Percentiles rank a stretch among this genome's conserved stretches.
Conservation (phyloP, 2,797 vertebrate species). For the Melanotaenia boesemani region DNA sequence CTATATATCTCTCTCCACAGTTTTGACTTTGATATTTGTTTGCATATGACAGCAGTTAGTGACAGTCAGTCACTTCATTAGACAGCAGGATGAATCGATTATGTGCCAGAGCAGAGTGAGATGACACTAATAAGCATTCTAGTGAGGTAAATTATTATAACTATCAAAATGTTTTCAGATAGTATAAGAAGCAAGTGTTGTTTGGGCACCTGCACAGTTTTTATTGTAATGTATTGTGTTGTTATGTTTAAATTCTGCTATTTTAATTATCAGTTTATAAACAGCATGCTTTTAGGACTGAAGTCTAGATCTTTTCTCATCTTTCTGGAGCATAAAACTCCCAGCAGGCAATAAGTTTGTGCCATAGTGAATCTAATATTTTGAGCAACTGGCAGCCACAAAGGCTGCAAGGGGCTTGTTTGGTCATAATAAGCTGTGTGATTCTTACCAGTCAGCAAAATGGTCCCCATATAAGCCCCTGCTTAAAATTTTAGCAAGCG, state of each 20-base stretch:
- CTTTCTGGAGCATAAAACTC: constrained; percentile 8
- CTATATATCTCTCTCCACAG: neutral
- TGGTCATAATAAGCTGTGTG: constrained; percentile 16
- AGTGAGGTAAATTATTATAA: neutral
- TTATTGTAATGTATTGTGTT: neutral
- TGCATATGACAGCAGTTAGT: neutral
- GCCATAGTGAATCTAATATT: constrained; percentile 14
- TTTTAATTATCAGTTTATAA: constrained; percentile 16
- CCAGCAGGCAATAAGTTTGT: constrained; percentile 13
- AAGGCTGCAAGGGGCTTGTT: constrained; percentile 19
- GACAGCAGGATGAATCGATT: constrained; percentile 21
- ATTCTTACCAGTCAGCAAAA: constrained; percentile 36
- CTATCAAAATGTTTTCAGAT: neutral
- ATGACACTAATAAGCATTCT: neutral
- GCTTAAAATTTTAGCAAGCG: constrained; percentile 33
- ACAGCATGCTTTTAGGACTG: neutral
- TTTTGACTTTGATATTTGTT: neutral
- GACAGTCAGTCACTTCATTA: constrained; percentile 14
- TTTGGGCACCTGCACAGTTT: neutral
- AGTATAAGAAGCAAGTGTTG: neutral
- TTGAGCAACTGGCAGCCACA: constrained; percentile 22
- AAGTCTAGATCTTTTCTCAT: constrained; percentile 4
- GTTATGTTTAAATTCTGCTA: constrained; percentile 1
- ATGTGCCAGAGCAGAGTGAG: constrained; percentile 13
- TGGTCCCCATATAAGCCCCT: constrained; percentile 26